phyloP scores from a whole-genome alignment of 2,888 invertebrate species.

The Bugula neritina region DNA sequence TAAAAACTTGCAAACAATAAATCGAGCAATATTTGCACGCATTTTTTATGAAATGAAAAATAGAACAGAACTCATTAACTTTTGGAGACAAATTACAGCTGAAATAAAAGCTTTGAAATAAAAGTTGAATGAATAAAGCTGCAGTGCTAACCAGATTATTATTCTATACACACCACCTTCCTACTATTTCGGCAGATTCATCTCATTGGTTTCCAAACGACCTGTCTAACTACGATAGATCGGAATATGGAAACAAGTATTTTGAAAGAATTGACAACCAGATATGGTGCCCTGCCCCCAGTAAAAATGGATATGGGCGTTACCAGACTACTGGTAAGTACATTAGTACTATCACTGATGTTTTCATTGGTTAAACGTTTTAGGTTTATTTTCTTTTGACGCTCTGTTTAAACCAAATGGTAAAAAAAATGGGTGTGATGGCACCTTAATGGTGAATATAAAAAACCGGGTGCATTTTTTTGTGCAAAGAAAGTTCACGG shows the following conservation, averaged over 20 bases:
- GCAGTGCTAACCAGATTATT: too few relatives aligned
- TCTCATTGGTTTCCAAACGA: not conserved
- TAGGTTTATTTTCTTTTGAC: not conserved
- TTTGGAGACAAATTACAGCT: too few relatives aligned
- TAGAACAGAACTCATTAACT: too few relatives aligned
- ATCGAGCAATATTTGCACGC: too few relatives aligned
- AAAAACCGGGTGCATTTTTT: not conserved
- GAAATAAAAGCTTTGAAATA: too few relatives aligned
- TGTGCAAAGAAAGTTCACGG: not conserved
- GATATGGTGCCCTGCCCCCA: not conserved
- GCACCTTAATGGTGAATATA: not conserved
- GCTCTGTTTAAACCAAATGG: not conserved
- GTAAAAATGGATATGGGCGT: not conserved
- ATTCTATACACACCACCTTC: too few relatives aligned
- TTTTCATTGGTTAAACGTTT: not conserved
- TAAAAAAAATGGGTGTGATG: not conserved
- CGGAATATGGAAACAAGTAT: not conserved
- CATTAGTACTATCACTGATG: not conserved
- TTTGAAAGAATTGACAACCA: conserved; percentile 15
- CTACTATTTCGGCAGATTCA: too few relatives aligned
- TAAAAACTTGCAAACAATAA: too few relatives aligned
- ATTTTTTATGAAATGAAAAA: too few relatives aligned
- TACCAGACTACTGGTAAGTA: conserved; percentile 18
- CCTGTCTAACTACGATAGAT: not conserved
- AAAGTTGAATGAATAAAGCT: too few relatives aligned